Base-by-base conservation (phyloP, 2,797 vertebrate genomes). In the Lutra lutra region DNA sequence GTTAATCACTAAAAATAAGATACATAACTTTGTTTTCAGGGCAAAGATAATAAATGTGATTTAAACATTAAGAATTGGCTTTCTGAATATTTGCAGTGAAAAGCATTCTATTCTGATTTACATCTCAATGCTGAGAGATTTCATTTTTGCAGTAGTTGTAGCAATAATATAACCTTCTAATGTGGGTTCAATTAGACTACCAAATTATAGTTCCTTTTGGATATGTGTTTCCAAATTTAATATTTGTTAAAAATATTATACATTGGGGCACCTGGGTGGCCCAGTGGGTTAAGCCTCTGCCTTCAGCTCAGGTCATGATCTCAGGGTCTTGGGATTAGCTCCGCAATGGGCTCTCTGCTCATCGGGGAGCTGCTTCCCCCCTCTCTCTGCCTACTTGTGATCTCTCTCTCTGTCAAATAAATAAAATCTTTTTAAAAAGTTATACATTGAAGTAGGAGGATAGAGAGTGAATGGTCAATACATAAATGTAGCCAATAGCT, bases 41-140 rank as follows among this genome's bases (percentile, higher is more conserved):
- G 25, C 11, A 86, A 40, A 89, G 11, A 48, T 92, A 70, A 15
- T 72, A 95, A 83, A 75, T 7, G 10, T 78, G 38, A 3, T 48
- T 92, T 93, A 94, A 94, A 83, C 13, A 32, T 84, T 95, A 92
- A 86, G 27, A 96, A 94, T 25, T 96, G 32, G 13, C 80, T 17
- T 82, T 73, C 17, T 75, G 62, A 70, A 75, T 89, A 93, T 95
- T 95, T 96, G 27, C 4, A 80, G 8, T 29, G 29, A 38, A 70
- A 94, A 89, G 23, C 43, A 66, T 84, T 86, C 38, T 92, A 5
- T 79, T 92, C n/a, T 89, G 38, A 66, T 91, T 97, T 96, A 58
- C 11, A 64, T 89, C 91, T 96, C 40, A 66, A 2, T 93, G 17
- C 64, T 90, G 48, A 85, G 64, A 82, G 32, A 66, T 84, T 95